Percentiles rank a stretch among this genome's conserved stretches.
Evolutionary conservation across 2,113 vertebrate genomes (phyloP).

Genomic region (Grammomys dolichurus): DNA sequence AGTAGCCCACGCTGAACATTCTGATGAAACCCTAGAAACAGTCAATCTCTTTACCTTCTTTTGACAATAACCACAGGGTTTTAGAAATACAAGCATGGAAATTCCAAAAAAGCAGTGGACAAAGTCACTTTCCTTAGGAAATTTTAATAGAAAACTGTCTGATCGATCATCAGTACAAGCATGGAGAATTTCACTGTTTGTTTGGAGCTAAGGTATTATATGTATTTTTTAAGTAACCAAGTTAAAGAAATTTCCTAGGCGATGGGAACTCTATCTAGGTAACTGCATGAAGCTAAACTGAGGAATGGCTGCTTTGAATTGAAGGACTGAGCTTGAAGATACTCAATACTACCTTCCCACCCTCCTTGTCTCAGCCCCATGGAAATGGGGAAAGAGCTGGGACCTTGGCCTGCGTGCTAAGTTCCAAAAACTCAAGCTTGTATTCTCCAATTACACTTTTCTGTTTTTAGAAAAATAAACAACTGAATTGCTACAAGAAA

Average conservation of each 20-base stretch:
- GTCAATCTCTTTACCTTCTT: slow-evolving; percentile 72
- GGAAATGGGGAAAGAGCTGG: background rate
- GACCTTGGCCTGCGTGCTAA: background rate
- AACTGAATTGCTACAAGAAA: background rate
- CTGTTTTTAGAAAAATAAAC: background rate
- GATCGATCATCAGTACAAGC: background rate
- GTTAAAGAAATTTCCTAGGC: slow-evolving; percentile 6
- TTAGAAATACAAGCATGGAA: slow-evolving; percentile 65
- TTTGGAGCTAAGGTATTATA: background rate
- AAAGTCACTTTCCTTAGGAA: slow-evolving; percentile 76
- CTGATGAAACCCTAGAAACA: slow-evolving; percentile 94
- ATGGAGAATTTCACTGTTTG: slow-evolving; percentile 44
- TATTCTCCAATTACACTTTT: background rate
- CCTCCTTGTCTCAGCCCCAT: background rate
- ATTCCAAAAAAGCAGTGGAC: slow-evolving; percentile 22
- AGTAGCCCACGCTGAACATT: slow-evolving; percentile 98
- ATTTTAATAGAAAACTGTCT: slow-evolving; percentile 64
- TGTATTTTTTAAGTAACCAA: background rate
- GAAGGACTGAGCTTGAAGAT: background rate
- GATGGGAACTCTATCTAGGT: background rate
- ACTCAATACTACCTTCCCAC: background rate
- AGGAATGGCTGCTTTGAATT: background rate
- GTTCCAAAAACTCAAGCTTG: background rate
- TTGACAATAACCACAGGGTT: slow-evolving; percentile 70
- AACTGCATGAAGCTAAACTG: background rate